Conservation (phyloP, 2,113 vertebrate species). For the Brachirus orientalis region DNA sequence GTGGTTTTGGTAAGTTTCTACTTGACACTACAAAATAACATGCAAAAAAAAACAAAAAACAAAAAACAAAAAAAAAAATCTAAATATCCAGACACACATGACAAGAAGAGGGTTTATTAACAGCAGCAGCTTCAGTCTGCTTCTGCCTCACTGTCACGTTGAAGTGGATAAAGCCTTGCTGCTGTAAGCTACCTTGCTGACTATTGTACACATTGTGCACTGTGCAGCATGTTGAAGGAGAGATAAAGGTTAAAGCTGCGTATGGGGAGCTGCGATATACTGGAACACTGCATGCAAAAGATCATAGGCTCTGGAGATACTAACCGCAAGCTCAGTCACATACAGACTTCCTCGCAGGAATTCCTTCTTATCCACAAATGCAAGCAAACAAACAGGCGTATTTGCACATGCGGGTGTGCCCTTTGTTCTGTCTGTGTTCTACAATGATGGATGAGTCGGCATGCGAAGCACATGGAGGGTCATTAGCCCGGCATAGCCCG, state of each 20-base stretch:
- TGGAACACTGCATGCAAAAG: slow-evolving; percentile 5
- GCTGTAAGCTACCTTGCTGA: slow-evolving; percentile 48
- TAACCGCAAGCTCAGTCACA: background rate
- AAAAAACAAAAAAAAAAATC: slow-evolving; percentile 35
- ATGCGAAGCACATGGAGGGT: slow-evolving; percentile 42
- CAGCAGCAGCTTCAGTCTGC: slow-evolving; percentile 27
- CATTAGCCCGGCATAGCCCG: slow-evolving; percentile 49
- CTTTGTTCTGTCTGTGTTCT: slow-evolving; percentile 57
- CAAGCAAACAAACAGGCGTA: background rate
- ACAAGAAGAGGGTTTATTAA: slow-evolving; percentile 31
- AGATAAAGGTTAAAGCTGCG: slow-evolving; percentile 76
- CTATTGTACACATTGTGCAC: slow-evolving; percentile 39
- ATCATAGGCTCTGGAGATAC: background rate
- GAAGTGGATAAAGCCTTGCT: slow-evolving; percentile 57
- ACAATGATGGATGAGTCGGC: slow-evolving; percentile 67
- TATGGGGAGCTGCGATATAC: slow-evolving; percentile 55
- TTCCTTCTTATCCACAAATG: background rate
- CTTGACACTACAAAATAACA: background rate
- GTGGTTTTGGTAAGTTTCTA: slow-evolving; percentile 21
- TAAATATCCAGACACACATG: slow-evolving; percentile 3
- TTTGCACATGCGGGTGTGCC: slow-evolving; percentile 2
- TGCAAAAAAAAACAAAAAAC: too few relatives aligned
- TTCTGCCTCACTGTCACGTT: slow-evolving; percentile 47
- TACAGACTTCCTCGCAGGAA: background rate
- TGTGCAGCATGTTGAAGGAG: slow-evolving; percentile 63